Evolutionary conservation across 2,888 invertebrate genomes (phyloP), one percentile per base, ranked within the genome.

Genomic region (Endotricha flammealis): DNA sequence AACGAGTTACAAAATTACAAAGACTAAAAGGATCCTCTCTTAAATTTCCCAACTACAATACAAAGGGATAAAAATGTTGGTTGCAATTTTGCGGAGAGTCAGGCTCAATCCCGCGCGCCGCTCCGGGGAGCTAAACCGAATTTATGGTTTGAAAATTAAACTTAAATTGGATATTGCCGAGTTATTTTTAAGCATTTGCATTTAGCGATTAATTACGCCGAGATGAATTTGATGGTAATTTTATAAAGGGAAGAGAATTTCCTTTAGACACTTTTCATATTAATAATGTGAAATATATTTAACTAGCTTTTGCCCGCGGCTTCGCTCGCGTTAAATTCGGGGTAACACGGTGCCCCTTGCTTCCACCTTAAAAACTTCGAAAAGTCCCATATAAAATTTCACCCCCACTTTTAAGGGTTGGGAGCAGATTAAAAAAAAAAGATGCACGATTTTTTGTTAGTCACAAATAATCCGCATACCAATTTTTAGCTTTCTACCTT

Each of bases 71-170:
- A 78, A 82, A 82, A 75, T 76, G 70, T 70, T 74, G 60, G 57
- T 47, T 77, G 78, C 80, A 81, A 83, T 82, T 78, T 81, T 58
- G 64, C 65, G 60, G 69, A 57, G 64, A 70, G 65, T 64, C 67
- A 55, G 65, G 62, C 70, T 74, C 77, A 71, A 73, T 72, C 71
- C 69, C 64, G 54, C 57, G 53, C 58, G 53, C 56, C 72, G 69
- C 74, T 65, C 68, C 69, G 72, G 75, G 76, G 73, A 77, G 77
- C 78, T 76, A 80, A 85, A 85, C 77, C 67, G 66, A 83, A 81
- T 83, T 85, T 81, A 77, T 77, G 79, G 66, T 78, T 73, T 66
- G 71, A 77, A 85, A 83, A 83, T 83, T 82, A 79, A 81, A 81
- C 74, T 76, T 73, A 83, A 82, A 86, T 82, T 81, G 80, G 73